Conservation (phyloP, 2,113 vertebrate genomes). For the Nothobranchius furzeri region DNA sequence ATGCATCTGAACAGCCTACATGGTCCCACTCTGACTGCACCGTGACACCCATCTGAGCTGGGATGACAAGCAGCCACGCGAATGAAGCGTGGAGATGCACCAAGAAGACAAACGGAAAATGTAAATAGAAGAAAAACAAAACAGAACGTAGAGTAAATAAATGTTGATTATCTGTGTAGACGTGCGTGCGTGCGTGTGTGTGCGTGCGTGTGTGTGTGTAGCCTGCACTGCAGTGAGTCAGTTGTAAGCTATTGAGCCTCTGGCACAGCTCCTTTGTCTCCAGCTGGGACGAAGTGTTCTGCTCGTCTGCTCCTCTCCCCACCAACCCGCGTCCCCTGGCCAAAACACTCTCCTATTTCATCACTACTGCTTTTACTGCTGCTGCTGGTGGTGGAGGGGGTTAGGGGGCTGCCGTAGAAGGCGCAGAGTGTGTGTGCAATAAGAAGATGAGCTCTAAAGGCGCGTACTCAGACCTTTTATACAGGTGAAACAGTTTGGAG, state of each 20-base stretch:
- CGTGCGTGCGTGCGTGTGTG: constrained; percentile 51
- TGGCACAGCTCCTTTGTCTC: constrained; percentile 79
- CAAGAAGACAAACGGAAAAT: constrained; percentile 10
- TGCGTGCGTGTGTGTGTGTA: constrained; percentile 44
- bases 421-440: constrained; percentile 2
- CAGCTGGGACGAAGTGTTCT: constrained; percentile 79
- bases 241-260: constrained; percentile 77
- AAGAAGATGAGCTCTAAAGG: constrained; percentile 16
- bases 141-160: constrained; percentile 53
- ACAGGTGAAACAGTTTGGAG: not conserved
- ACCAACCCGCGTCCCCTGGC: constrained; percentile 39
- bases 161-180: constrained; percentile 16
- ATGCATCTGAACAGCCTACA: constrained; percentile 3
- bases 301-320: constrained; percentile 51
- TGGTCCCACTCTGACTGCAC: constrained; percentile 15
- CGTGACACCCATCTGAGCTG: constrained; percentile 17
- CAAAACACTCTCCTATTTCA: constrained; percentile 68
- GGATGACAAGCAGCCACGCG: not conserved
- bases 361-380: constrained; percentile 37
- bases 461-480: constrained; percentile 4
- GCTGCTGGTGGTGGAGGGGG: constrained; percentile 7
- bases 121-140: constrained; percentile 20
- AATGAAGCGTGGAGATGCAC: constrained; percentile 4
- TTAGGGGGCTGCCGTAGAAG: constrained; percentile 1
- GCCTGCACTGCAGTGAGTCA: constrained; percentile 76